phyloP scores from a whole-genome alignment of 2,888 invertebrate species.

The Lochmaea capreae region DNA sequence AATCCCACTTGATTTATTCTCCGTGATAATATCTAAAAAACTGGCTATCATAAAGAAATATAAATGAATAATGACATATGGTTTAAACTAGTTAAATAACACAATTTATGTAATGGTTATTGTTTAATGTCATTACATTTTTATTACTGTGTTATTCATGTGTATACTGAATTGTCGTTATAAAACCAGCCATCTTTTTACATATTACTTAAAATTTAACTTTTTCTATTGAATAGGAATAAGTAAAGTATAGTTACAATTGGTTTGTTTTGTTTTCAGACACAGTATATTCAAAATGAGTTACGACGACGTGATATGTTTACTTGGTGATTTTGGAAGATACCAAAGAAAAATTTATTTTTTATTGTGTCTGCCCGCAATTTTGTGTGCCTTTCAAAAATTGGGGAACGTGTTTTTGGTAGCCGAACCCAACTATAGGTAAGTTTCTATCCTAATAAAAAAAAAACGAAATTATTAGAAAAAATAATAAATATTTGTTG shows the following conservation, averaged over 20 bases:
- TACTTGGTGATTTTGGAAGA: constrained; percentile 77
- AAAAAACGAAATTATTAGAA: neutral
- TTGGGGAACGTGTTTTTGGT: constrained; percentile 78
- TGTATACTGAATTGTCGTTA: too few species aligned
- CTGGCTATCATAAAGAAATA: too few species aligned
- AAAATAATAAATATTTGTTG: constrained; percentile 1
- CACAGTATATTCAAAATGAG: constrained; percentile 67
- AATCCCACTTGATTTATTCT: too few species aligned
- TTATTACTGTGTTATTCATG: too few species aligned
- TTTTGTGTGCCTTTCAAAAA: constrained; percentile 80
- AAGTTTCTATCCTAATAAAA: constrained; percentile 40
- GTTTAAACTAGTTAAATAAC: too few species aligned
- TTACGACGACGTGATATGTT: constrained; percentile 76
- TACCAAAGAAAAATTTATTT: constrained; percentile 77
- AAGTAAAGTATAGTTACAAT: neutral
- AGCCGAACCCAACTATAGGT: constrained; percentile 75
- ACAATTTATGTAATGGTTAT: too few species aligned
- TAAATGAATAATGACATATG: too few species aligned
- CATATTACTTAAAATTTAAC: too few species aligned
- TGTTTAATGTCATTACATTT: too few species aligned
- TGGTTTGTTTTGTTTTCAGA: neutral
- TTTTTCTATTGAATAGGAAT: too few species aligned
- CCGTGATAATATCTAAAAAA: too few species aligned
- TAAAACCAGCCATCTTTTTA: too few species aligned
- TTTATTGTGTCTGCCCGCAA: constrained; percentile 76